A percentile compares a stretch with the other conserved stretches of the same genome.
Evolutionary conservation across 2,888 invertebrate species (phyloP).

Genomic region (Yponomeuta cagnagella): DNA sequence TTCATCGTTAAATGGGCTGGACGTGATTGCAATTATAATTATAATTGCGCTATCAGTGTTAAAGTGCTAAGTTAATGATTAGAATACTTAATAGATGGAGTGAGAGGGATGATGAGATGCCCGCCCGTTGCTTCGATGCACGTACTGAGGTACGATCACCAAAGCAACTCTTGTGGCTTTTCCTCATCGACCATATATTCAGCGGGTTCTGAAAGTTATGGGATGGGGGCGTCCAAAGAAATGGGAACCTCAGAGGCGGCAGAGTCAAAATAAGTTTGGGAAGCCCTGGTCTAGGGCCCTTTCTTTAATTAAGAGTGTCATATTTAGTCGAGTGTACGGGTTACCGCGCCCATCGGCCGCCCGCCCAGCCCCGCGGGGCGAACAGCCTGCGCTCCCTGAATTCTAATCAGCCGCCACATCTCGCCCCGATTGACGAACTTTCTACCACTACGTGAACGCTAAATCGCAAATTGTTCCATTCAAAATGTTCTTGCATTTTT

Average conservation of each 20-base stretch:
- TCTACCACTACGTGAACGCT: not conserved
- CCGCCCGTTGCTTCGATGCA: not conserved
- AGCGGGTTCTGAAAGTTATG: too few species aligned
- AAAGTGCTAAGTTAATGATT: not conserved
- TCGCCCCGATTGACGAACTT: slow-evolving; percentile 1
- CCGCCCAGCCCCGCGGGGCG: not conserved
- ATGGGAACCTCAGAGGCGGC: too few species aligned
- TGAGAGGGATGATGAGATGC: not conserved
- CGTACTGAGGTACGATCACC: not conserved
- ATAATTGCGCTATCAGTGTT: not conserved
- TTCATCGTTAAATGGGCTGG: not conserved
- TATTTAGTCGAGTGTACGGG: not conserved
- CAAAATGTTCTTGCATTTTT: not conserved
- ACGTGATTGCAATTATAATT: not conserved
- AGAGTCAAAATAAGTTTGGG: too few species aligned
- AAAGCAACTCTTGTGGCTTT: not conserved
- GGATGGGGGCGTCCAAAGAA: too few species aligned
- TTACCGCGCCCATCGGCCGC: not conserved
- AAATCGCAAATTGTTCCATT: not conserved
- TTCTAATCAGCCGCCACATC: not conserved
- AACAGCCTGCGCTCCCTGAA: not conserved
- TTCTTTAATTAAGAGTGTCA: too few species aligned
- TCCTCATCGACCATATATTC: not conserved
- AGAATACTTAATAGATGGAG: not conserved
- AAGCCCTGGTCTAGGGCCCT: too few species aligned